Evolutionary conservation across 1,140 invertebrate genomes (phyloP).

Genomic region (Solenopsis fugax): DNA sequence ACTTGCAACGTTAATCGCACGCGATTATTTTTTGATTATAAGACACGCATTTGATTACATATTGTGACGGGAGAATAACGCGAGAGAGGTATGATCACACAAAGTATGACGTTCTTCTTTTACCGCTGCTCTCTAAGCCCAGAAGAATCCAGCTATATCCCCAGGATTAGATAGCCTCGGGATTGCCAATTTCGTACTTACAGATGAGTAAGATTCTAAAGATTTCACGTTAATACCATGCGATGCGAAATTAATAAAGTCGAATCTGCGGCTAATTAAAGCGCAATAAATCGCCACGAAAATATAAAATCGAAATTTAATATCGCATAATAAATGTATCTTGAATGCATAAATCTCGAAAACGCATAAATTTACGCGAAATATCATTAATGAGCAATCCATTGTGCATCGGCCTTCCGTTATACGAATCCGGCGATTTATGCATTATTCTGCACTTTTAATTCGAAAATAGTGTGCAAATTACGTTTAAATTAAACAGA

Average conservation of each 20-base stretch:
- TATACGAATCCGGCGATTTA: background rate
- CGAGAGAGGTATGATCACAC: background rate
- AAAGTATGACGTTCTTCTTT: background rate
- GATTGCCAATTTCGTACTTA: background rate
- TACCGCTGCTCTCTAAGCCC: background rate
- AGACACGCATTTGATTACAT: conserved; percentile 9
- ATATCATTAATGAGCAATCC: conserved; percentile 1
- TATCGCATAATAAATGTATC: background rate
- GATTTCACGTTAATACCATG: background rate
- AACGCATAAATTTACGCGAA: conserved; percentile 17
- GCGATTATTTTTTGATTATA: conserved; percentile 31
- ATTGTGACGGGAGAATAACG: conserved; percentile 7
- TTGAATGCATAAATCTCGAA: background rate
- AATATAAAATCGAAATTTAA: background rate
- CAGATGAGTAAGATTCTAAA: background rate
- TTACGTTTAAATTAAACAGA: background rate
- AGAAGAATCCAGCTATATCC: background rate
- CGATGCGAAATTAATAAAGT: background rate
- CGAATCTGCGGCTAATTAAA: background rate
- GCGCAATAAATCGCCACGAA: background rate
- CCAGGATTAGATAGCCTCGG: background rate
- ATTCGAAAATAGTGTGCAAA: background rate
- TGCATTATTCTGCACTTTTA: background rate
- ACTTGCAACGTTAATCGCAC: conserved; percentile 31
- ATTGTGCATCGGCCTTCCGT: background rate